Conservation (phyloP, 2,797 vertebrate genomes). For the Siniperca undulata region DNA sequence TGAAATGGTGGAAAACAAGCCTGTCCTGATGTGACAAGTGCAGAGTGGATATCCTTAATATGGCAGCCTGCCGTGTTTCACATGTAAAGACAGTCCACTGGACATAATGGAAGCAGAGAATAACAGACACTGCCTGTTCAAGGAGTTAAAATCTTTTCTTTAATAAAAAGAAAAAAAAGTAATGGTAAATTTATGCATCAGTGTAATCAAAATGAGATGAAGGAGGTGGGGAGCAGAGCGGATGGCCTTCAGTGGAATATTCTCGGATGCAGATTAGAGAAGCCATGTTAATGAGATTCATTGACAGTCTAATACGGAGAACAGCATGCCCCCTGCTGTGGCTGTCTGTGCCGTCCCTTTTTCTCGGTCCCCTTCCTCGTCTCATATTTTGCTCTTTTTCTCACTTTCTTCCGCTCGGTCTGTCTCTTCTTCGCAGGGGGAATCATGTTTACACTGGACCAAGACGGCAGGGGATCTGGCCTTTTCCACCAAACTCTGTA, state of each 20-base stretch:
- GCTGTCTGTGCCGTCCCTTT: slow-evolving; percentile 66
- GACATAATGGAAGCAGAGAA: slow-evolving; percentile 38
- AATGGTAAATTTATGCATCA: slow-evolving; percentile 68
- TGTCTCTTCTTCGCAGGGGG: slow-evolving; percentile 44
- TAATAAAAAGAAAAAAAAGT: slow-evolving; percentile 37
- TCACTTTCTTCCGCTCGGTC: slow-evolving; percentile 28
- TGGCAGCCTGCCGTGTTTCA: slow-evolving; percentile 56
- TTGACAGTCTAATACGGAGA: slow-evolving; percentile 77
- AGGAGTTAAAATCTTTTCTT: slow-evolving; percentile 58
- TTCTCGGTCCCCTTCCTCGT: not conserved
- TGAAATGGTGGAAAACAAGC: slow-evolving; percentile 54
- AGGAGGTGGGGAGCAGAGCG: slow-evolving; percentile 60
- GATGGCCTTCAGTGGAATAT: slow-evolving; percentile 79
- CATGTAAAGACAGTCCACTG: slow-evolving; percentile 34
- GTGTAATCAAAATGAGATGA: slow-evolving; percentile 69
- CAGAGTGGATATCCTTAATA: slow-evolving; percentile 54
- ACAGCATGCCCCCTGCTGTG: slow-evolving; percentile 74
- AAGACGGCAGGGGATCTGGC: slow-evolving; percentile 42
- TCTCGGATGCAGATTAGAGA: slow-evolving; percentile 81
- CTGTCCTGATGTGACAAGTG: slow-evolving; percentile 50
- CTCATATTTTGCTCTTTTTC: slow-evolving; percentile 47
- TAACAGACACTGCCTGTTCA: slow-evolving; percentile 43
- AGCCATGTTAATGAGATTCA: slow-evolving; percentile 83
- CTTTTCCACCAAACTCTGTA: slow-evolving; percentile 43
- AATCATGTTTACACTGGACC: slow-evolving; percentile 55